Evolutionary conservation across 1,140 invertebrate species (phyloP).

Genomic region (Calephelis nemesis): DNA sequence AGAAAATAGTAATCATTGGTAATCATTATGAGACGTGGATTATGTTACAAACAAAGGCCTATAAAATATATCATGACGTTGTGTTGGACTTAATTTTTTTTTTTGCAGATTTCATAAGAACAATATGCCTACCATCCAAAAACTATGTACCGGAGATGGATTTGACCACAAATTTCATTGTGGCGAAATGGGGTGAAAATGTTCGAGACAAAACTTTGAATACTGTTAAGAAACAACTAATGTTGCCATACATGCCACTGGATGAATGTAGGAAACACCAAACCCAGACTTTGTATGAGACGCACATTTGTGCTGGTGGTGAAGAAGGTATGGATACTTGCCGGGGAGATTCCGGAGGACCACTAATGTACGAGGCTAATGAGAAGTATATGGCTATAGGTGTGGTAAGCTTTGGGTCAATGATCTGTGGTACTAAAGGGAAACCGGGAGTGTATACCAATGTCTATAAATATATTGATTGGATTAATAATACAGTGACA

Average conservation of each 20-base stretch:
- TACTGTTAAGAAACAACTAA: conserved; percentile 41
- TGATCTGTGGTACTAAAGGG: conserved; percentile 71
- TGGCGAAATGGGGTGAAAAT: conserved; percentile 84
- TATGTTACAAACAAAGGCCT: too few species aligned
- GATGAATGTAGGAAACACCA: conserved; percentile 42
- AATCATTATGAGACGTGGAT: too few species aligned
- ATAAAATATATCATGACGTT: too few species aligned
- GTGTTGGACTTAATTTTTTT: conserved; percentile 15
- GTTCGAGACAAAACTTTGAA: conserved; percentile 42
- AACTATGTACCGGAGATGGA: conserved; percentile 9
- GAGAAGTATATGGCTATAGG: conserved; percentile 54
- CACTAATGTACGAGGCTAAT: conserved; percentile 35
- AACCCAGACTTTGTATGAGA: conserved; percentile 26
- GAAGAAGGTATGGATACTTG: conserved; percentile 41
- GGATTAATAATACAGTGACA: conserved; percentile 55
- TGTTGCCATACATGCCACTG: conserved; percentile 32
- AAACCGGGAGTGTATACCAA: conserved; percentile 81
- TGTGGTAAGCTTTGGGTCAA: conserved; percentile 80
- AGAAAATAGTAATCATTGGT: too few species aligned
- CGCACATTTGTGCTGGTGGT: conserved; percentile 47
- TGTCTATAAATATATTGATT: conserved; percentile 61
- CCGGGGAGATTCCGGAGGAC: conserved; percentile 51
- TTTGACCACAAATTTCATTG: conserved; percentile 60
- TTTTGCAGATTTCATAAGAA: conserved; percentile 48
- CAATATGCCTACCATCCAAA: conserved; percentile 40